Percentiles rank a stretch among this genome's conserved stretches.
Conservation (phyloP, 2,888 invertebrate genomes). For the Harmothoe impar region DNA sequence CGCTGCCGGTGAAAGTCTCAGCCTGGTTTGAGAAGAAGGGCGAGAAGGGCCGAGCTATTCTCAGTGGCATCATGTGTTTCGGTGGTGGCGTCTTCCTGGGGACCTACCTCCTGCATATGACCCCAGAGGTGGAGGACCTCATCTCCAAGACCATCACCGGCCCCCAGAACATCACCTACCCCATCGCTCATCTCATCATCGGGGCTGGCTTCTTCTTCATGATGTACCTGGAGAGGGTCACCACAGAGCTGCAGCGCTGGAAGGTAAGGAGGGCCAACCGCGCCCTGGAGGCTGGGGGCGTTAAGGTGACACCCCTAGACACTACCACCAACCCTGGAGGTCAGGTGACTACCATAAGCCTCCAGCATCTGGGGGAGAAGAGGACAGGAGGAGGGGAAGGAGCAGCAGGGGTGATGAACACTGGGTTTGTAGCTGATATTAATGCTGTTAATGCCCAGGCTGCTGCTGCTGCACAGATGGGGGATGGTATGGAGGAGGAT, state of each 20-base stretch:
- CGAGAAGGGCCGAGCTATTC: conserved; percentile 67
- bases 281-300: background rate
- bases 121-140: conserved; percentile 79
- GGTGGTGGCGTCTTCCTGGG: conserved; percentile 82
- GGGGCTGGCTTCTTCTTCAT: conserved; percentile 66
- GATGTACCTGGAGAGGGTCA: conserved; percentile 64
- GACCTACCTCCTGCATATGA: conserved; percentile 81
- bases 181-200: conserved; percentile 78
- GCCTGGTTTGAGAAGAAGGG: conserved; percentile 68
- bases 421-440: background rate
- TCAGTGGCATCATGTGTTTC: conserved; percentile 77
- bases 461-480: background rate
- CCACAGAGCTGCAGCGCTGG: background rate
- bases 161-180: conserved; percentile 74
- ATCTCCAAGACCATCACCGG: conserved; percentile 69
- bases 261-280: background rate
- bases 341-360: background rate
- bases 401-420: background rate
- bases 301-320: too few relatives aligned
- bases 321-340: background rate
- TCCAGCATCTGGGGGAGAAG: background rate
- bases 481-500: background rate
- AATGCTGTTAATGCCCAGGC: too few relatives aligned
- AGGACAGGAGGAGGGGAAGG: too few relatives aligned
- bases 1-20: conserved; percentile 70